These are phyloP conservation scores for Ophonus ardosiacus DNA, from an alignment of 2,888 invertebrate species.

Conservation along the genomic window DNA sequence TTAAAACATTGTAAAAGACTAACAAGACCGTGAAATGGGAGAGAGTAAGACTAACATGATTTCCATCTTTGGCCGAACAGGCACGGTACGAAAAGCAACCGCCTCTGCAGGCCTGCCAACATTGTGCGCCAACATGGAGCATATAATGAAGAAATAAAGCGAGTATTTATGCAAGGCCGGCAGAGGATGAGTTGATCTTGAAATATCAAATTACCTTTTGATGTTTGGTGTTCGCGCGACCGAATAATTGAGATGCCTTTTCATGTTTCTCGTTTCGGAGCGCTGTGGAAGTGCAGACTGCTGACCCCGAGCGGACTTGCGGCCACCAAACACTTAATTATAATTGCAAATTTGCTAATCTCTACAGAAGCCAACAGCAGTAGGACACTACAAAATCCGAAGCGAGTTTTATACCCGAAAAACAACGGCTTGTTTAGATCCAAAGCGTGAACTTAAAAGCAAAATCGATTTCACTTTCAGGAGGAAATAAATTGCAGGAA, in stretches of 20 bases:
- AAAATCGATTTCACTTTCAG: not conserved
- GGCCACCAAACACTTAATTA: conserved; percentile 32
- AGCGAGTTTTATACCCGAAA: not conserved
- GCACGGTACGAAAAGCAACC: not conserved
- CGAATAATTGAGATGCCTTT: conserved; percentile 50
- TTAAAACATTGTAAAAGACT: too few relatives aligned
- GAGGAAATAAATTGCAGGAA: not conserved
- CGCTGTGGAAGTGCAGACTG: not conserved
- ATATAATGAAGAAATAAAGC: conserved; percentile 61
- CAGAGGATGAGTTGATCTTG: conserved; percentile 19
- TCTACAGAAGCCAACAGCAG: conserved; percentile 39
- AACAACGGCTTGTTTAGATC: not conserved
- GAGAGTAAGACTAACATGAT: not conserved
- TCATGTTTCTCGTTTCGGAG: conserved; percentile 20
- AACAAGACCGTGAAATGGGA: not conserved
- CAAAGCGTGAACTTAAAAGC: not conserved
- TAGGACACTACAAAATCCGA: not conserved
- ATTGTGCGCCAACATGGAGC: conserved; percentile 15
- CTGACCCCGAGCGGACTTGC: conserved; percentile 28
- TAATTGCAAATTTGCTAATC: conserved; percentile 58
- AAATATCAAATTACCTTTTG: conserved; percentile 60
- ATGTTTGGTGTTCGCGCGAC: conserved; percentile 52
- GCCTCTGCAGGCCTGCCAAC: not conserved
- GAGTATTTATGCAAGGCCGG: conserved; percentile 39
- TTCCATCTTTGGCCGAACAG: not conserved